A percentile compares a stretch with the other conserved stretches of the same genome.
These are phyloP conservation scores for Eupithecia exiguata DNA, from an alignment of 2,888 invertebrate genomes.

Conservation along the genomic window DNA sequence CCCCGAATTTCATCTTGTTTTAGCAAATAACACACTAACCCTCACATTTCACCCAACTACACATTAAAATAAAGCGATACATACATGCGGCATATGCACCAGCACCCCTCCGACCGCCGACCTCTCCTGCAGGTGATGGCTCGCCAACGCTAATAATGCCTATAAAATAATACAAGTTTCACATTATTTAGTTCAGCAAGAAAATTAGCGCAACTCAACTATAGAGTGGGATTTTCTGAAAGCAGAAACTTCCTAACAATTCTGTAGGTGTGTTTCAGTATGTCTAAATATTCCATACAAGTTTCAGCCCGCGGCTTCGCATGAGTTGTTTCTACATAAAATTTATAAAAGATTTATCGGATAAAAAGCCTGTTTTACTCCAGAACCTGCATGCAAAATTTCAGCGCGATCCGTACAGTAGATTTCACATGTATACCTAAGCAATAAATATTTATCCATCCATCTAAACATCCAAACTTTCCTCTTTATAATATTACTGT, in stretches of 20 bases:
- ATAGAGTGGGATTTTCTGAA: not conserved
- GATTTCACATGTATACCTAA: no score
- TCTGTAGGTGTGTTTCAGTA: slow-evolving; percentile 40
- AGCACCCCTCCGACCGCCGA: slow-evolving; percentile 93
- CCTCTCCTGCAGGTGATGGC: slow-evolving; percentile 79
- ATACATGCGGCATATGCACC: slow-evolving; percentile 96
- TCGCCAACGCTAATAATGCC: slow-evolving; percentile 60
- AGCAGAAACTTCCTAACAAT: not conserved
- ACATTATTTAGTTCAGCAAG: not conserved
- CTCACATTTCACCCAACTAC: not conserved
- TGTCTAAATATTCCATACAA: no score
- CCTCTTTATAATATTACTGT: no score
- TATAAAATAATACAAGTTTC: slow-evolving; percentile 31
- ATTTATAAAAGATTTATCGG: no score
- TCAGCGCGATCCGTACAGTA: no score
- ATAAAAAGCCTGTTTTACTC: no score
- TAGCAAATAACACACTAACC: not conserved
- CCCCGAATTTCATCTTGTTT: not conserved
- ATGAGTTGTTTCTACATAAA: no score
- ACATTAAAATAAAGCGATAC: slow-evolving; percentile 59
- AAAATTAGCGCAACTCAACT: not conserved
- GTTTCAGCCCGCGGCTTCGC: no score
- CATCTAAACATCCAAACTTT: no score
- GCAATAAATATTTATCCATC: no score
- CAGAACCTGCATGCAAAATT: no score